These are phyloP conservation scores for Sinopyrophorus schimmeli DNA, from an alignment of 2,888 invertebrate species.

Conservation along the genomic window DNA sequence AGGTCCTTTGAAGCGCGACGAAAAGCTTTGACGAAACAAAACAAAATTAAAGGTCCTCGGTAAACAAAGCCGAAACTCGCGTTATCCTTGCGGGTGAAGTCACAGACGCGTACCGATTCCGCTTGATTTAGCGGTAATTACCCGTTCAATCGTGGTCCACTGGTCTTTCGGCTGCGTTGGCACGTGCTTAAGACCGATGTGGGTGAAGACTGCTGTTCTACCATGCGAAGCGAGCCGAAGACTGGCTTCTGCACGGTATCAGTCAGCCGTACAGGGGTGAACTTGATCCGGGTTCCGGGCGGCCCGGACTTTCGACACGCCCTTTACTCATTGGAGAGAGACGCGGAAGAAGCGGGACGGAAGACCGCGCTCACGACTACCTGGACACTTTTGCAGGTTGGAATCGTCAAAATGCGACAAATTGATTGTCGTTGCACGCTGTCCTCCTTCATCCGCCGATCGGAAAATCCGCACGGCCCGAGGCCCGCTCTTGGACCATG, in stretches of 20 bases:
- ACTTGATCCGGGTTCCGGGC: conserved; percentile 53
- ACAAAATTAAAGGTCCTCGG: conserved; percentile 28
- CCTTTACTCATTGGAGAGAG: conserved; percentile 35
- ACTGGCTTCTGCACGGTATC: conserved; percentile 55
- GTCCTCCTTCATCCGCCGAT: background rate
- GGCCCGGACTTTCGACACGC: conserved; percentile 33
- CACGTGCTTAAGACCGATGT: conserved; percentile 51
- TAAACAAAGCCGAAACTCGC: conserved; percentile 32
- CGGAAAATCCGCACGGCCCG: too few relatives aligned
- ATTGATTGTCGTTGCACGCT: too few relatives aligned
- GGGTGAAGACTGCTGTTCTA: conserved; percentile 47
- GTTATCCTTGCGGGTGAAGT: conserved; percentile 40
- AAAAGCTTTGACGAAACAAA: conserved; percentile 28
- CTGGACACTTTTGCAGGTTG: conserved; percentile 27
- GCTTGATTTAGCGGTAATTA: conserved; percentile 53
- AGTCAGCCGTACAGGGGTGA: conserved; percentile 55
- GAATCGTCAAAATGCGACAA: conserved; percentile 10
- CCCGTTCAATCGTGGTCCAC: conserved; percentile 50
- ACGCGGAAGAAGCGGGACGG: conserved; percentile 29
- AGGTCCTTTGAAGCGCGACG: conserved; percentile 20
- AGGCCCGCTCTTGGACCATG: too few relatives aligned
- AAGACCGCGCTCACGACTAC: conserved; percentile 28
- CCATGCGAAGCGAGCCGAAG: conserved; percentile 54
- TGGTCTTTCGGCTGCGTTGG: conserved; percentile 46
- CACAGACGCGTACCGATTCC: conserved; percentile 51